phyloP scores from a whole-genome alignment of 2,113 vertebrate genomes.

The Andinoacara biseriatus region DNA sequence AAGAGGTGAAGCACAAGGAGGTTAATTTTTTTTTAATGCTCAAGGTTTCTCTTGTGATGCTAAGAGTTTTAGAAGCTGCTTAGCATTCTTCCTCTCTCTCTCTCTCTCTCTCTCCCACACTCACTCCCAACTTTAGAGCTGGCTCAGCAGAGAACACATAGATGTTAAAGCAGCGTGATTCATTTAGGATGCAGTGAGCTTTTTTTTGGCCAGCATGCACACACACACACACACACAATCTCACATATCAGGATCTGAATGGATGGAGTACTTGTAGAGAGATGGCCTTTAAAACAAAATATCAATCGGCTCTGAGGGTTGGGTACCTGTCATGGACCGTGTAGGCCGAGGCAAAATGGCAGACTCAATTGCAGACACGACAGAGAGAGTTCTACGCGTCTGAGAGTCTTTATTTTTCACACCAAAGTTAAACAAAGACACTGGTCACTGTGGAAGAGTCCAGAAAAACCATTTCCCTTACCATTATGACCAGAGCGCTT shows the following conservation, averaged over 20 bases:
- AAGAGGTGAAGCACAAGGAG: conserved; percentile 20
- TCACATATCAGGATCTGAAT: conserved; percentile 26
- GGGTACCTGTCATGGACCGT: neutral
- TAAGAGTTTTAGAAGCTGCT: conserved; percentile 45
- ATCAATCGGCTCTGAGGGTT: conserved; percentile 21
- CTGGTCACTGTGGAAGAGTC: too few species aligned
- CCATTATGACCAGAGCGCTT: too few species aligned
- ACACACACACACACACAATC: neutral
- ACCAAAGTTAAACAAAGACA: too few species aligned
- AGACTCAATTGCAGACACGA: too few species aligned
- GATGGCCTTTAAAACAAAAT: conserved; percentile 37
- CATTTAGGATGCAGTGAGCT: conserved; percentile 62
- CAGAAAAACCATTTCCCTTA: too few species aligned
- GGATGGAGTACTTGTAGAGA: conserved; percentile 22
- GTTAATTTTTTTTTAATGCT: conserved; percentile 23
- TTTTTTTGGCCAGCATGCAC: conserved; percentile 27
- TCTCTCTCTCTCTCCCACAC: neutral
- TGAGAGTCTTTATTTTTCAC: too few species aligned
- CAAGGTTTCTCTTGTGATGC: conserved; percentile 22
- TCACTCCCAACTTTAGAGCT: conserved; percentile 61
- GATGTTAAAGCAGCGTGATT: conserved; percentile 68
- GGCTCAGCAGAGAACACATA: conserved; percentile 67
- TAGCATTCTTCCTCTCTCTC: conserved; percentile 51
- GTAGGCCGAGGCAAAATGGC: too few species aligned
- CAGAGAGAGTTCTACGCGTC: too few species aligned